Percentiles rank a stretch among this genome's conserved stretches.
These are phyloP conservation scores for Theretra japonica DNA, from an alignment of 2,888 invertebrate genomes.

Conservation along the genomic window DNA sequence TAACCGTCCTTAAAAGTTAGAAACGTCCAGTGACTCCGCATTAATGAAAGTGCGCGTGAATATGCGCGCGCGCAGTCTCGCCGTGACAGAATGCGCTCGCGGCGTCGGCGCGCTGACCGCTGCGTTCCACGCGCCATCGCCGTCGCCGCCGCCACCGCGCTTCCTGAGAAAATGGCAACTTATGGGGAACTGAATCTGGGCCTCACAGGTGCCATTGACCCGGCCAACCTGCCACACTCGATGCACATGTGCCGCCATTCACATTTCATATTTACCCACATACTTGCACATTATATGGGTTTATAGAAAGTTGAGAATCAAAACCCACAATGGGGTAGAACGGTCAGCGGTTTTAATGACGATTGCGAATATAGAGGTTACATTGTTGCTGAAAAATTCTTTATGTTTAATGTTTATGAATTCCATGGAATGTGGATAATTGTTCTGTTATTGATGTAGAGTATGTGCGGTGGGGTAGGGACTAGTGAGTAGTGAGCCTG, in stretches of 20 bases:
- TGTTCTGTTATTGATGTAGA: slow-evolving; percentile 13
- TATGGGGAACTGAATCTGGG: slow-evolving; percentile 82
- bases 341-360: slow-evolving; percentile 57
- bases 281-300: slow-evolving; percentile 62
- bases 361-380: slow-evolving; percentile 38
- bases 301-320: slow-evolving; percentile 65
- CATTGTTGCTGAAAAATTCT: not conserved
- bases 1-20: slow-evolving; percentile 60
- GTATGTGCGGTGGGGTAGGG: not conserved
- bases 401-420: not conserved
- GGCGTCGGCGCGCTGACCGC: slow-evolving; percentile 35
- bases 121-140: slow-evolving; percentile 54
- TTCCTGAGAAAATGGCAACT: slow-evolving; percentile 84
- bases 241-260: slow-evolving; percentile 74
- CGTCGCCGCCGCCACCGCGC: slow-evolving; percentile 50
- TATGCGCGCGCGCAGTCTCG: slow-evolving; percentile 75
- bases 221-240: slow-evolving; percentile 67
- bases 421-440: not conserved
- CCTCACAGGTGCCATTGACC: slow-evolving; percentile 79
- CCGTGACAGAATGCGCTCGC: slow-evolving; percentile 80
- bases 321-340: slow-evolving; percentile 62
- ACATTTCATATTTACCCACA: slow-evolving; percentile 71
- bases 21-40: slow-evolving; percentile 68
- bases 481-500: not conserved
- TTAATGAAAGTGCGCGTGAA: slow-evolving; percentile 76